phyloP scores from a whole-genome alignment of 2,797 vertebrate genomes.

The Molossus molossus region DNA sequence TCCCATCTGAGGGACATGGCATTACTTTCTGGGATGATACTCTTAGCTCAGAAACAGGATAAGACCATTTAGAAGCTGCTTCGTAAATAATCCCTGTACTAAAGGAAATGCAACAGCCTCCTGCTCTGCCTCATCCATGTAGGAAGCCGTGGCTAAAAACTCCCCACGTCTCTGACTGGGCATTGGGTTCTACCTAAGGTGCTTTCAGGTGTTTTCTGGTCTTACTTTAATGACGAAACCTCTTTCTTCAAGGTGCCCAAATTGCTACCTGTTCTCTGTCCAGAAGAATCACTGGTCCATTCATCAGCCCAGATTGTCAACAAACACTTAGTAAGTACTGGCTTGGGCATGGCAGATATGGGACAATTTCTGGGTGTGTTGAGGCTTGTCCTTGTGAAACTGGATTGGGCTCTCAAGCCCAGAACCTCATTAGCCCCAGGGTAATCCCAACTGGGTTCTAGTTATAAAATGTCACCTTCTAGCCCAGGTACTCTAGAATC shows the following conservation, averaged over 20 bases:
- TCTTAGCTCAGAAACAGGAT: not conserved
- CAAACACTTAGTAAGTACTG: constrained; percentile 92
- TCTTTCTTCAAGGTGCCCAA: constrained; percentile 93
- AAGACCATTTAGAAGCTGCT: not conserved
- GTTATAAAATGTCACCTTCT: constrained; percentile 55
- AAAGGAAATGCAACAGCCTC: not conserved
- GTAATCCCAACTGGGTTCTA: constrained; percentile 41
- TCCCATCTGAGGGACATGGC: not conserved
- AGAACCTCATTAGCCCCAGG: not conserved
- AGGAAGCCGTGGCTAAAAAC: not conserved
- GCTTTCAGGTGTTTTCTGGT: constrained; percentile 46
- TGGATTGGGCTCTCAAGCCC: not conserved
- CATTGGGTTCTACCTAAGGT: not conserved
- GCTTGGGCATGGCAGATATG: not conserved
- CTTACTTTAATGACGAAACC: constrained; percentile 47
- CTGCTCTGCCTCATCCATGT: not conserved
- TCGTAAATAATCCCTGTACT: not conserved
- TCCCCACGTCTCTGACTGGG: not conserved
- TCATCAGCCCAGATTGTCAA: constrained; percentile 93
- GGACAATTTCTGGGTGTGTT: not conserved
- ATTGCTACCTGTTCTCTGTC: constrained; percentile 90
- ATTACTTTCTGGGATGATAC: constrained; percentile 33
- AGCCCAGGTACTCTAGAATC: not conserved
- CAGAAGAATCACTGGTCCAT: constrained; percentile 95
- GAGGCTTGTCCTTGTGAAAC: constrained; percentile 41